Evolutionary conservation across 2,113 vertebrate genomes (phyloP), one percentile per base, ranked within the genome.

Genomic region (Blennius ocellaris): DNA sequence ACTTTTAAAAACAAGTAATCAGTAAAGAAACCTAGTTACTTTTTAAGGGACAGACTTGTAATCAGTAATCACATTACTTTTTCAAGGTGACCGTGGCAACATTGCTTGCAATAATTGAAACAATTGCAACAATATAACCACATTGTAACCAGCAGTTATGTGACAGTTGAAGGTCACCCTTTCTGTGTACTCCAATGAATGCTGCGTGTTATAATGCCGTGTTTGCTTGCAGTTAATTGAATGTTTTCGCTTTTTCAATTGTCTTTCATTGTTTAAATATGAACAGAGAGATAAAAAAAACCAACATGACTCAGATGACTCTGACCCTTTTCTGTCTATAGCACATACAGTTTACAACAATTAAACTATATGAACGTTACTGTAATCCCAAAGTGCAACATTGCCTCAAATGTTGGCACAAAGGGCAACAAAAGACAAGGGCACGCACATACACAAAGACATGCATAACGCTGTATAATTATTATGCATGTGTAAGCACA

Each of bases 401-500:
- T 39, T 51, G 7, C 12, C 53, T 61, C 56, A 61, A 30, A 21
- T 65, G 66, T 58, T 72, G 6, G 63, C 12, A 60, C 21, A 77
- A 36, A 54, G 44, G 48, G 3, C 6, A 68, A 51, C 5, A 11
- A 17, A 63, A 62, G 47, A 30, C 12, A 66, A 62, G 14, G 50
- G 44, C n/a, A 47, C 40, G 9, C 6, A 58, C 2, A 49, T 64
- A 51, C 40, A 50, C 5, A 74, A 3, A 61, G 39, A 68, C 17
- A 66, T n/a, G 61, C 15, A 62, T 3, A 36, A 44, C 14, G 2
- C 1, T 8, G 1, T 53, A 5, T 48, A 61, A 61, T 48, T 72
- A 63, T 67, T 6, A 5, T 71, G 72, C 51, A 71, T 54, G 57
- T 67, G 30, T 15, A 50, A 45, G 49, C 55, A 48, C 47, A 41